Conservation (phyloP, 2,113 vertebrate genomes). For the Crotalus viridis region DNA sequence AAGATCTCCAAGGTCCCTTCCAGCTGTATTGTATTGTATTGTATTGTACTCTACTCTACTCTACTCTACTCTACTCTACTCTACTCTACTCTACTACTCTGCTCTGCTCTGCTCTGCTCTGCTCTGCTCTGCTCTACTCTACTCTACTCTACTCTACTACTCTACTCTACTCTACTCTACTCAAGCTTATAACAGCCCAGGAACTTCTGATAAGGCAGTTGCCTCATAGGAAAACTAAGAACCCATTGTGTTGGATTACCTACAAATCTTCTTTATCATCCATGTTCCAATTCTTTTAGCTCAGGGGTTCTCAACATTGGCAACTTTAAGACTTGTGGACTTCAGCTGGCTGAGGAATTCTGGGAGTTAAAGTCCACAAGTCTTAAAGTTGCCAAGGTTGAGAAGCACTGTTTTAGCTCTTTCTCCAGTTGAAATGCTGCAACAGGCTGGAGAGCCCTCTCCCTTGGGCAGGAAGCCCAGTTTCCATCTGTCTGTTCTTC, state of each 20-base stretch:
- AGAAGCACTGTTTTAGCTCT: background rate
- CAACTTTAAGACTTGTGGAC: no score
- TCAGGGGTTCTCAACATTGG: background rate
- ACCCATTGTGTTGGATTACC: background rate
- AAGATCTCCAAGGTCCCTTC: no score
- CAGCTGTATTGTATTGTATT: no score
- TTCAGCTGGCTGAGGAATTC: no score
- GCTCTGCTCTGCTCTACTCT: no score
- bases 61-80: no score
- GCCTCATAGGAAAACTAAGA: background rate
- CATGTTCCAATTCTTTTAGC: background rate
- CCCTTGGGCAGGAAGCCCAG: background rate
- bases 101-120: no score
- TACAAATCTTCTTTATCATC: background rate
- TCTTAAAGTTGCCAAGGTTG: no score
- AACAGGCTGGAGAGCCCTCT: background rate
- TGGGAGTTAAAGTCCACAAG: no score
- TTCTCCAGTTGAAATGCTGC: background rate
- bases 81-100: no score
- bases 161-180: no score
- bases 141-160: no score
- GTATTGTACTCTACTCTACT: rapidly evolving
- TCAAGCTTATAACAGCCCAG: background rate
- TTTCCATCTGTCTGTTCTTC: background rate
- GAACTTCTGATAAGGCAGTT: background rate